Evolutionary conservation across 2,113 vertebrate species (phyloP), one percentile per base, ranked within the genome.

Genomic region (Pithys albifrons): DNA sequence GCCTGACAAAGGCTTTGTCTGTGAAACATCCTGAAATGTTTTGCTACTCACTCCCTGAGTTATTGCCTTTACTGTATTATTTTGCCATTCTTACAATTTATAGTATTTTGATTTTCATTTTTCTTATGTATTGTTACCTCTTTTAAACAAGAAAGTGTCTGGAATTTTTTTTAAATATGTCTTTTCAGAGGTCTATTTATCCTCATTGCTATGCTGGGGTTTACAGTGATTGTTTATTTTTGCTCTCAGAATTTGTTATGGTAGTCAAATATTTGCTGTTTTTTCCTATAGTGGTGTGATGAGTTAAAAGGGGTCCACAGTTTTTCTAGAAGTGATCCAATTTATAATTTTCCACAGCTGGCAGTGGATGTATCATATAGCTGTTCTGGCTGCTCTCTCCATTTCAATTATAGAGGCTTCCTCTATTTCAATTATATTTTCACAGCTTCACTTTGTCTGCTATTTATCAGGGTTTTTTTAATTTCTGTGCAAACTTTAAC

Each of bases 271-370:
- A 89, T 91, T 91, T 93, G 72, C 80, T 43, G 19, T 10, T 89
- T 94, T 81, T 93, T 72, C 86, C 83, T 64, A 0, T 52, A 65
- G 69, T 7, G 15, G 69, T 85, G 19, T 89, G 91, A 81, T 78
- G 88, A 94, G 92, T 93, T 95, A 92, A 97, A 97, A 96, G 67
- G 51, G 91, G 73, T 78, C 89, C 83, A 84, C 91, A 89, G 79
- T 95, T 97, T 93, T 93, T 93, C 76, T 69, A 95, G 55, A 89
- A 95, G 86, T 95, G 93, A 95, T 97, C 96, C 95, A 93, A 95
- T 97, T 96, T 95, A 87, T 89, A 78, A 92, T 97, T 97, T 96
- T 97, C 61, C 89, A 93, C 95, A 95, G 89, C 80, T 93, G 76
- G 95, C 93, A 96, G 15, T 92, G 74, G 76, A 88, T 93, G 33